Base-by-base conservation (phyloP, 1,140 invertebrate genomes). In the Panagrolaimus sp. region DNA sequence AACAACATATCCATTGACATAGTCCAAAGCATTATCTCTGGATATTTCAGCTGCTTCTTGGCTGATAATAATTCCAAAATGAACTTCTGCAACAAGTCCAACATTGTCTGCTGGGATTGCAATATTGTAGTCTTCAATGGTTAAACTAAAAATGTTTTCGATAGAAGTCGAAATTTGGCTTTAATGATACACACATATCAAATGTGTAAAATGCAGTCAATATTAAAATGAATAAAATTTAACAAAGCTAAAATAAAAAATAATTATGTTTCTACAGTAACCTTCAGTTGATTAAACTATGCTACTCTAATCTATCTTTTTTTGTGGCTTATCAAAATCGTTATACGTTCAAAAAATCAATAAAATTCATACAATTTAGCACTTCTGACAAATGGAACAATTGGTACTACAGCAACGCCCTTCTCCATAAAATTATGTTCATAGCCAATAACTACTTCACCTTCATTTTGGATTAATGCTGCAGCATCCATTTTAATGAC, bases 41-140 rank as follows among this genome's bases (percentile, higher is more conserved):
- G 66, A 42, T 11, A 67, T 67, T 27, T 67, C 66, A 46, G 47
- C 31, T 1, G 66, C 57, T 14, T 67, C 66, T 57, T 67, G 31
- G 42, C 66, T 65, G 9, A 67, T 38, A 38, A 67, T 46, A 1
- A 67, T 46, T 2, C 66, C 66, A 9, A 67, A 31, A 44, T 67
- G 46, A 1, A 67, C 27, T 57, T 67, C 66, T 42, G 66, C 42
- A 14, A 57, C 48, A 42, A 67, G 9, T 20, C 66, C 66, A 23
- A 67, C 13, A 14, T 67, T 48, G 1, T 47, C 66, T 31, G 51
- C 51, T 8, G 66, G 66, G 25, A 67, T 57, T 14, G 46, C 62
- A 25, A 67, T 57, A 23, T 67, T 48, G 3, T 31, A 16, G 25
- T 25, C 47, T 44, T 67, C 51, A 31, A 14, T 14, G 20, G 16